phyloP scores from a whole-genome alignment of 1,140 invertebrate genomes.

The Daktulosphaira vitifoliae region DNA sequence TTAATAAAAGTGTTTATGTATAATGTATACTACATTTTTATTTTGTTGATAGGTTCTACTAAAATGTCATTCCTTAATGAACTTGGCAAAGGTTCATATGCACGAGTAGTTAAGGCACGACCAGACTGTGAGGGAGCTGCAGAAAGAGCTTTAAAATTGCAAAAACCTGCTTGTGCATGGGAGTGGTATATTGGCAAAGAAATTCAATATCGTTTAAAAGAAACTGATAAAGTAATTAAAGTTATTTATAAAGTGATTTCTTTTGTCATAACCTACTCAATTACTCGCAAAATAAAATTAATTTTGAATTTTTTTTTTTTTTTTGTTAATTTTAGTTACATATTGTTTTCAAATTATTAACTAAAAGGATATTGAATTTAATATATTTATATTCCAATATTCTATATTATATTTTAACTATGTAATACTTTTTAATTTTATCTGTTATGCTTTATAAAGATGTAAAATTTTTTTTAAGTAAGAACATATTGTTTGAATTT shows the following conservation, averaged over 20 bases:
- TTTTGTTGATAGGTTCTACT: conserved; percentile 34
- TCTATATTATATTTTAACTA: too few species aligned
- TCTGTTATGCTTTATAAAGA: too few species aligned
- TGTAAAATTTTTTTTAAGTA: too few species aligned
- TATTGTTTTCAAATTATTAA: not conserved
- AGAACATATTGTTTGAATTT: too few species aligned
- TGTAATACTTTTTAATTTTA: too few species aligned
- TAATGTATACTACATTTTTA: not conserved
- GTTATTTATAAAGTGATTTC: not conserved
- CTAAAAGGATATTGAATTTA: too few species aligned
- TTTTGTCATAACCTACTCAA: not conserved
- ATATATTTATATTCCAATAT: too few species aligned
- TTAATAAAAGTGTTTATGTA: not conserved
- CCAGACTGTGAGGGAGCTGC: not conserved
- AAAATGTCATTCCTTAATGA: conserved; percentile 35
- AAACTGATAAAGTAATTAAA: conserved; percentile 55
- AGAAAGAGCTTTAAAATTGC: conserved; percentile 42
- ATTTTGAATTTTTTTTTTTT: not conserved
- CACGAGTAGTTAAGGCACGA: conserved; percentile 37
- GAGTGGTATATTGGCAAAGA: conserved; percentile 72
- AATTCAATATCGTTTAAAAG: conserved; percentile 58
- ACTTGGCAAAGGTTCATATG: conserved; percentile 41
- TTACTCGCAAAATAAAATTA: not conserved
- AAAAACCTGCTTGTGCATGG: conserved; percentile 68
- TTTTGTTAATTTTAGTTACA: not conserved